These are phyloP conservation scores for Eupsilia transversa DNA, from an alignment of 2,888 invertebrate species.

Conservation along the genomic window DNA sequence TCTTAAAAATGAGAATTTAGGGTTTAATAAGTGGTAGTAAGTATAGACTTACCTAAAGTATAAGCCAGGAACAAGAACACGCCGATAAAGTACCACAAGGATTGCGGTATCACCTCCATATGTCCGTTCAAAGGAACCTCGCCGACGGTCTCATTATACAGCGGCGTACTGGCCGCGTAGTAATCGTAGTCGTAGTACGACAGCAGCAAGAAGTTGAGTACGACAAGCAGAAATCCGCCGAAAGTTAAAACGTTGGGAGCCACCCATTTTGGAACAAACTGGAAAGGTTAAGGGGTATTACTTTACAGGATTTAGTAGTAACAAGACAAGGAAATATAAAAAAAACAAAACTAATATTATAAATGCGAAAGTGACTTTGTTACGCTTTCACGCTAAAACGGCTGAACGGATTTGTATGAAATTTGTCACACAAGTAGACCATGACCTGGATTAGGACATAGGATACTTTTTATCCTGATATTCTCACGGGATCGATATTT, in stretches of 20 bases:
- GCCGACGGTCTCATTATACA: constrained; percentile 77
- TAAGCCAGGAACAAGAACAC: constrained; percentile 98
- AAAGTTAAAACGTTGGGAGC: constrained; percentile 99
- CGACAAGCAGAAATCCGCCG: constrained; percentile 97
- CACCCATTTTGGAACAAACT: constrained; percentile 98
- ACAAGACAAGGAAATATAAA: too few species aligned
- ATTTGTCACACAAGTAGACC: too few species aligned
- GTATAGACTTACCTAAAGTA: constrained; percentile 94
- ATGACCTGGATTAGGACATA: too few species aligned
- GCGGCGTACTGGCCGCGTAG: constrained; percentile 92
- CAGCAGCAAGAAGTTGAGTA: constrained; percentile 95
- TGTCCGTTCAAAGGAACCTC: constrained; percentile 77
- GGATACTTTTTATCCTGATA: too few species aligned
- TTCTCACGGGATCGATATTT: too few species aligned
- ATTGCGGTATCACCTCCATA: constrained; percentile 92
- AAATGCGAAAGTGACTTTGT: too few species aligned
- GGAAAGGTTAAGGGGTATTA: constrained; percentile 65
- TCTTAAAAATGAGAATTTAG: too few species aligned
- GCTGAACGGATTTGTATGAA: too few species aligned
- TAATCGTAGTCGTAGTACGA: constrained; percentile 97
- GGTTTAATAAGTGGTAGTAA: too few species aligned
- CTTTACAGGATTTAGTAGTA: background rate
- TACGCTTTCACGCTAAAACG: too few species aligned
- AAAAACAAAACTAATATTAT: too few species aligned
- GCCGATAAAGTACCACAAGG: constrained; percentile 96